Conservation (phyloP, 2,113 vertebrate genomes). For the Brachypteracias leptosomus region DNA sequence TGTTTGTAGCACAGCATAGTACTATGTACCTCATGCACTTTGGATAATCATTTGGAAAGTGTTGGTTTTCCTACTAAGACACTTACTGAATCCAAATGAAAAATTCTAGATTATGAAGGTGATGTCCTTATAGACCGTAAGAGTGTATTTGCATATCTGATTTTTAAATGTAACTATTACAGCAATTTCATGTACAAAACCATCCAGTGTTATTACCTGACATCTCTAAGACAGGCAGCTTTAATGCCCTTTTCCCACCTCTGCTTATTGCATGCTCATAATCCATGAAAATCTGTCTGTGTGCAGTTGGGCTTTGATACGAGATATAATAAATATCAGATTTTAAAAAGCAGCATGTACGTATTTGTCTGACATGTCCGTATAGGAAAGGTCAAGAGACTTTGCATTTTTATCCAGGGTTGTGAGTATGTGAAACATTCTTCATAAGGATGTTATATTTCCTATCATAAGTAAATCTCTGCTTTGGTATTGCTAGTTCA, state of each 20-base stretch:
- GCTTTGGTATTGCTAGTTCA: background rate
- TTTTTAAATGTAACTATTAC: background rate
- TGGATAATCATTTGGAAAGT: background rate
- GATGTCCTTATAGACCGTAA: background rate
- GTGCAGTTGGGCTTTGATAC: background rate
- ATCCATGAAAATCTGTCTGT: background rate
- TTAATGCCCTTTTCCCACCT: background rate
- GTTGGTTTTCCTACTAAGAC: background rate
- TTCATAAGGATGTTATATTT: background rate
- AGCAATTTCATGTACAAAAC: background rate
- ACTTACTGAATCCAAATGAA: background rate
- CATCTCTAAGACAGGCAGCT: background rate
- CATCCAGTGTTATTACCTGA: background rate
- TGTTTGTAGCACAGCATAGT: background rate
- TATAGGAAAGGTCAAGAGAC: background rate
- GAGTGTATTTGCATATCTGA: background rate
- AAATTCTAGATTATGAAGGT: background rate
- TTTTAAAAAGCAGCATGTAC: background rate
- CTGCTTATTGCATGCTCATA: background rate
- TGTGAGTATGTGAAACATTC: background rate
- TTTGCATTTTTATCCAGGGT: background rate
- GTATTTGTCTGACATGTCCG: background rate
- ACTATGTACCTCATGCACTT: background rate
- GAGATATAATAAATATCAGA: background rate
- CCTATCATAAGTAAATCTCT: background rate